phyloP scores from a whole-genome alignment of 2,888 invertebrate genomes.

The Sinotaia quadrata region DNA sequence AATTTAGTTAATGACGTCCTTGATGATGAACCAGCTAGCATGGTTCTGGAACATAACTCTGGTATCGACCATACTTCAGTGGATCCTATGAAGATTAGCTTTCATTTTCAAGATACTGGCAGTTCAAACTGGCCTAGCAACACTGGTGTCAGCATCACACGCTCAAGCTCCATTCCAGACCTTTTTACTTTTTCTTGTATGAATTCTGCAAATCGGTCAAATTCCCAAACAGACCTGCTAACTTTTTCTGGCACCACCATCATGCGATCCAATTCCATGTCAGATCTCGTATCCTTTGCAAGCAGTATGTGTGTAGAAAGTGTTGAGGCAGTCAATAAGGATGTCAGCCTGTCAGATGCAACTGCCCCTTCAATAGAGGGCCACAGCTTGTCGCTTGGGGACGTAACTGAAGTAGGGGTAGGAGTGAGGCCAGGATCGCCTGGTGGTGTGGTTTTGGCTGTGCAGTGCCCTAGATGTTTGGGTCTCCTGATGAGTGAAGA shows the following conservation, averaged over 20 bases:
- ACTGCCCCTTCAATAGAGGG: slow-evolving; percentile 7
- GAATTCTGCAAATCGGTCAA: slow-evolving; percentile 15
- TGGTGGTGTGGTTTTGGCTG: slow-evolving; percentile 14
- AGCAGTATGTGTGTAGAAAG: slow-evolving; percentile 16
- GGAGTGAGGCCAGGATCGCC: slow-evolving; percentile 15
- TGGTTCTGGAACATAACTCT: neutral
- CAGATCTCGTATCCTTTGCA: slow-evolving; percentile 23
- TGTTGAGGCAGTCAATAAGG: slow-evolving; percentile 13
- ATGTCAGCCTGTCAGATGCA: slow-evolving; percentile 20
- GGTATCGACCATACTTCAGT: neutral
- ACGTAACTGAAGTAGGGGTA: slow-evolving; percentile 7
- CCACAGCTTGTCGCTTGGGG: slow-evolving; percentile 17
- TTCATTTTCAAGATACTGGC: slow-evolving; percentile 17
- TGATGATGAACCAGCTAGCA: neutral
- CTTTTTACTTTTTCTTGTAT: slow-evolving; percentile 23
- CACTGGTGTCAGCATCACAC: slow-evolving; percentile 11
- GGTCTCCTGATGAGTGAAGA: slow-evolving; percentile 12
- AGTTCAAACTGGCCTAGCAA: neutral
- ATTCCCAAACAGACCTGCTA: slow-evolving; percentile 23
- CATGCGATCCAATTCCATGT: slow-evolving; percentile 24
- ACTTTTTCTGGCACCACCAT: slow-evolving; percentile 23
- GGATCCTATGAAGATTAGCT: slow-evolving; percentile 26
- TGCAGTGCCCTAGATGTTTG: slow-evolving; percentile 25
- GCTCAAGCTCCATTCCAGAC: slow-evolving; percentile 27
- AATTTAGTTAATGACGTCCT: neutral